Percentiles rank a stretch among this genome's conserved stretches.
phyloP scores from a whole-genome alignment of 2,113 vertebrate genomes.

The Leuciscus idus region DNA sequence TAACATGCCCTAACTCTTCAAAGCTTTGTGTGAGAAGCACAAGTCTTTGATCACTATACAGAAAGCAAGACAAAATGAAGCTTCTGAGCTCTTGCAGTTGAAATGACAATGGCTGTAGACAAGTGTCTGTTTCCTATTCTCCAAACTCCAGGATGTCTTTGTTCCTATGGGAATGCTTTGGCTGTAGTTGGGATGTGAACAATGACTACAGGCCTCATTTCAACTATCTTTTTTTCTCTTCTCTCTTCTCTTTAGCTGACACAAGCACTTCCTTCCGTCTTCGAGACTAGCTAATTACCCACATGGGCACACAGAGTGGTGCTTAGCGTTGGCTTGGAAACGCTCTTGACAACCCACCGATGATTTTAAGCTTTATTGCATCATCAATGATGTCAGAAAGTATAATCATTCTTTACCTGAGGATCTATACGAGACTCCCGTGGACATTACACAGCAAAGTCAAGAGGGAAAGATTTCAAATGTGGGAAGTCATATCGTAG shows the following conservation, averaged over 20 bases:
- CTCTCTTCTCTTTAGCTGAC: slow-evolving; percentile 33
- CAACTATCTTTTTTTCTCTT: neutral
- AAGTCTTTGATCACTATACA: slow-evolving; percentile 3
- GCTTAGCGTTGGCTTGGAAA: slow-evolving; percentile 8
- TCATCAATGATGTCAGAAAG: slow-evolving; percentile 24
- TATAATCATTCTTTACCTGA: neutral
- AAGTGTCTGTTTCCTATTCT: neutral
- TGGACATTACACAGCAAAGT: neutral
- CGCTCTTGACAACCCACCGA: neutral
- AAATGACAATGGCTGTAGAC: neutral
- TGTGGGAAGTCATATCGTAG: neutral
- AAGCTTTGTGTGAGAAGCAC: neutral
- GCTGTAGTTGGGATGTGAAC: slow-evolving; percentile 8
- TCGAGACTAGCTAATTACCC: slow-evolving; percentile 27
- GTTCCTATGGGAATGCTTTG: neutral
- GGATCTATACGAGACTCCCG: neutral
- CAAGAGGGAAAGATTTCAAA: neutral
- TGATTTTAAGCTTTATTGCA: slow-evolving; percentile 23
- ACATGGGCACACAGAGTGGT: neutral
- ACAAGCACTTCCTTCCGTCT: slow-evolving; percentile 27
- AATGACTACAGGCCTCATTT: slow-evolving; percentile 1
- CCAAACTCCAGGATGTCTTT: neutral
- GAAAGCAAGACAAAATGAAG: neutral
- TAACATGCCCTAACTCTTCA: neutral
- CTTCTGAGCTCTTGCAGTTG: neutral